Percentiles rank a stretch among this genome's conserved stretches.
phyloP scores from a whole-genome alignment of 1,140 invertebrate genomes.

The Cepaea nemoralis region DNA sequence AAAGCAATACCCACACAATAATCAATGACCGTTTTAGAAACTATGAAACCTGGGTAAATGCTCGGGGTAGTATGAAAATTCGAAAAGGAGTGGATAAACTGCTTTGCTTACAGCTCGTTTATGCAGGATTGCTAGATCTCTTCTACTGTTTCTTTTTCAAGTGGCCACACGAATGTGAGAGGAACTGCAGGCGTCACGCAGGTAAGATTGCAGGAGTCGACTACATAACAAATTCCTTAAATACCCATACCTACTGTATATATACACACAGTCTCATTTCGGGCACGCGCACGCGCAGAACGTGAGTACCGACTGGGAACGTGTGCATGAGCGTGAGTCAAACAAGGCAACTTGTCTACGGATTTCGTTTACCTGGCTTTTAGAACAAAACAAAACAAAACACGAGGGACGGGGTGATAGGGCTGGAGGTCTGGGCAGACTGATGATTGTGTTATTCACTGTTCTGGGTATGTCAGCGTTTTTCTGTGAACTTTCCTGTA shows the following conservation, averaged over 20 bases:
- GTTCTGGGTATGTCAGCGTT: too few species aligned
- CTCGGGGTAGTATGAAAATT: not conserved
- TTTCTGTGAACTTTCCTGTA: too few species aligned
- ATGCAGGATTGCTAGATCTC: constrained; percentile 14
- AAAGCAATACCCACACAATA: not conserved
- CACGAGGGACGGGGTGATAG: too few species aligned
- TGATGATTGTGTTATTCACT: too few species aligned
- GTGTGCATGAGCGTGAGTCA: constrained; percentile 22
- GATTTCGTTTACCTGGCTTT: not conserved
- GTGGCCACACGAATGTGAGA: constrained; percentile 12
- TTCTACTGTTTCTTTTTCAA: constrained; percentile 23
- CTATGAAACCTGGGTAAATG: not conserved
- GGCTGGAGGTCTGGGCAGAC: too few species aligned
- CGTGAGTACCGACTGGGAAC: constrained; percentile 1
- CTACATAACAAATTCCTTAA: constrained; percentile 49
- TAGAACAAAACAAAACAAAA: too few species aligned
- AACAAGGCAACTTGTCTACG: constrained; percentile 23
- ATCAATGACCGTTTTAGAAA: not conserved
- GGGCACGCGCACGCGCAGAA: constrained; percentile 37
- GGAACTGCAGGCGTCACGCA: constrained; percentile 39
- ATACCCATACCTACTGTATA: constrained; percentile 44
- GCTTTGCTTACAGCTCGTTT: not conserved
- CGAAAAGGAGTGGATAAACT: constrained; percentile 16
- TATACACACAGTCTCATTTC: constrained; percentile 26
- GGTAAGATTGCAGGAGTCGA: constrained; percentile 28